Evolutionary conservation across 2,797 vertebrate genomes (phyloP), one percentile per base, ranked within the genome.

Genomic region (Tenualosa ilisha): DNA sequence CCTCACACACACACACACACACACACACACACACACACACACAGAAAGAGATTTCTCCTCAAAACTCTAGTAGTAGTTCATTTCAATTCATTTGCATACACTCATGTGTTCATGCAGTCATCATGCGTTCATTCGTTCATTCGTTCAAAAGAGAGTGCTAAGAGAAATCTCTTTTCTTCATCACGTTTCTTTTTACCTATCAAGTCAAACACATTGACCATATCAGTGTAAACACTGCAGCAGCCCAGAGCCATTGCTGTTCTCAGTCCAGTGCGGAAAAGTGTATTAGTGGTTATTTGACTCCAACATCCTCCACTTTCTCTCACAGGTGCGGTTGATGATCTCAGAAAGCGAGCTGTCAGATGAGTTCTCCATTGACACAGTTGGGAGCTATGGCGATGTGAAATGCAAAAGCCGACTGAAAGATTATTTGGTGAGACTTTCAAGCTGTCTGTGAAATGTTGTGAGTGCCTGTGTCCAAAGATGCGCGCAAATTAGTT

Each of bases 271-370:
- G n/a, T 65, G 61, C 61, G 17, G 3, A 17, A 15, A 75, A 12
- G 63, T 31, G 24, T 43, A 5, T 15, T 13, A 40, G 13, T 75
- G 65, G 7, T 17, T 12, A 5, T 13, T 11, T 31, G n/a, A 13
- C 6, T 13, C 0, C 54, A 7, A 13, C 54, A 56, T 61, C 17
- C 20, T 13, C 12, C 8, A 12, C 11, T 24, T 15, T 37, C 88
- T 20, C 9, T 89, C 63, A 85, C 92, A 99, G 98, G 97, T 98
- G 81, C 97, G 98, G 0, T 97, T 99, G 49, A 98, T 98, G 96
- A 96, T 99, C 89, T 99, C 97, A 51, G 98, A 99, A 85, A 99
- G 98, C 90, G 97, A 98, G 1, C 93, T 97, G 6, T 99, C 98
- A 0, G 97, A 99, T 85, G 96, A 95, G 0, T 99, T 99, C 95